Conservation (phyloP, 2,113 vertebrate species). For the Myotis yumanensis region DNA sequence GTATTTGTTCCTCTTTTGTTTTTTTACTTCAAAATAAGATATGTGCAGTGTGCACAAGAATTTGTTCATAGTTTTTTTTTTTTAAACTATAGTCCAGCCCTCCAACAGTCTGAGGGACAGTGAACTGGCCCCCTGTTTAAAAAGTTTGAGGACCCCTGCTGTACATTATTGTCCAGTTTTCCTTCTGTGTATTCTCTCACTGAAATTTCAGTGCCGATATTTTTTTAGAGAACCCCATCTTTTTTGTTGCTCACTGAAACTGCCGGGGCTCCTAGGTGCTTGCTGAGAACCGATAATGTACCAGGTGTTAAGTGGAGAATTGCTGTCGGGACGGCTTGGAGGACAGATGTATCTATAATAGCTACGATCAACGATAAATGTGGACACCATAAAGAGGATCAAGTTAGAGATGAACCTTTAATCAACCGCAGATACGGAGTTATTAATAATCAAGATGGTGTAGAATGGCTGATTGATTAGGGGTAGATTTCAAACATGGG, state of each 20-base stretch:
- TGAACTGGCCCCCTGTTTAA: no score
- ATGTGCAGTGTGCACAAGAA: no score
- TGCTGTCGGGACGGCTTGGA: background rate
- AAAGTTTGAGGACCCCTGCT: no score
- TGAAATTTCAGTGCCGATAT: conserved; percentile 27
- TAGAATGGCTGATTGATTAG: background rate
- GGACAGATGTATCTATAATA: background rate
- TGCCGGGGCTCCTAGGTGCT: background rate
- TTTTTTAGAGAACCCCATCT: background rate
- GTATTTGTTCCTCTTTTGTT: no score
- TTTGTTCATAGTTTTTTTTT: no score
- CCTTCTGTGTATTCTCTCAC: background rate
- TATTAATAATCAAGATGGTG: background rate
- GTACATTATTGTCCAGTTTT: background rate
- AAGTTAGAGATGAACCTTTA: background rate
- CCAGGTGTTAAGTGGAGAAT: background rate
- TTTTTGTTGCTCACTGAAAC: background rate
- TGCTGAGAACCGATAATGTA: background rate
- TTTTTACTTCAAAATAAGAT: no score
- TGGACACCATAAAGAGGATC: background rate
- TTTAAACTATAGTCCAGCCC: no score
- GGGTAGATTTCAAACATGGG: background rate
- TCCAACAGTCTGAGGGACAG: no score
- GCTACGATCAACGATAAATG: background rate
- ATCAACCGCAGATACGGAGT: background rate